Evolutionary conservation across 2,797 vertebrate species (phyloP).

Genomic region (Cuculus canorus): DNA sequence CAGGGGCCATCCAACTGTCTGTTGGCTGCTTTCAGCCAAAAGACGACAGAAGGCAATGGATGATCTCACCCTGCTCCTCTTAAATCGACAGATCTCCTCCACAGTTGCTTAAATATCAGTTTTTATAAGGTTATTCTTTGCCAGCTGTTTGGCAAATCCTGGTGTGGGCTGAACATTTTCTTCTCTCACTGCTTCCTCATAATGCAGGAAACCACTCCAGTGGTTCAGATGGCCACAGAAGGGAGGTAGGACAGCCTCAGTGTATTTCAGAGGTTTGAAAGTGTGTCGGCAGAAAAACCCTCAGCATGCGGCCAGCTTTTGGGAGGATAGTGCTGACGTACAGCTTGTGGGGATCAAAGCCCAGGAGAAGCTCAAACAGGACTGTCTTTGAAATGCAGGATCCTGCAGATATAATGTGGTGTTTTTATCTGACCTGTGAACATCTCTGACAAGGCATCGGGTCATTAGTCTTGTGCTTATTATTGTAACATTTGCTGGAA

Average conservation of each 20-base stretch:
- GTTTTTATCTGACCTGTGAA: conserved; percentile 37
- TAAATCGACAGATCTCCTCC: neutral
- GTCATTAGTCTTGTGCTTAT: conserved; percentile 38
- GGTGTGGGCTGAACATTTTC: neutral
- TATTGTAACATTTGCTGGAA: conserved; percentile 44
- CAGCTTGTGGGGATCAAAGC: neutral
- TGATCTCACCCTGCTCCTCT: conserved; percentile 40
- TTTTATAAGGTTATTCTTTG: neutral
- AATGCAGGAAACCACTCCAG: neutral
- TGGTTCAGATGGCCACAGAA: neutral
- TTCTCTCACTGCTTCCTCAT: neutral
- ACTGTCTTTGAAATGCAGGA: conserved; percentile 13
- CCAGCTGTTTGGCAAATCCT: conserved; percentile 27
- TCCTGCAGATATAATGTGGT: neutral
- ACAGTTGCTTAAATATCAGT: neutral
- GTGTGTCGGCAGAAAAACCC: neutral
- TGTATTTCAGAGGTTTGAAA: neutral
- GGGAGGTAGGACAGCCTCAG: neutral
- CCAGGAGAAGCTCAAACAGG: neutral
- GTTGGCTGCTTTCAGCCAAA: neutral
- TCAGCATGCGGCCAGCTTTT: neutral
- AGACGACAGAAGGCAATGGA: neutral
- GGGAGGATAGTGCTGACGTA: neutral
- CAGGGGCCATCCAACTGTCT: conserved; percentile 2
- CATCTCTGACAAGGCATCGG: conserved; percentile 36